Evolutionary conservation across 2,797 vertebrate genomes (phyloP), one percentile per base, ranked within the genome.

Genomic region (Phrynocephalus forsythii): DNA sequence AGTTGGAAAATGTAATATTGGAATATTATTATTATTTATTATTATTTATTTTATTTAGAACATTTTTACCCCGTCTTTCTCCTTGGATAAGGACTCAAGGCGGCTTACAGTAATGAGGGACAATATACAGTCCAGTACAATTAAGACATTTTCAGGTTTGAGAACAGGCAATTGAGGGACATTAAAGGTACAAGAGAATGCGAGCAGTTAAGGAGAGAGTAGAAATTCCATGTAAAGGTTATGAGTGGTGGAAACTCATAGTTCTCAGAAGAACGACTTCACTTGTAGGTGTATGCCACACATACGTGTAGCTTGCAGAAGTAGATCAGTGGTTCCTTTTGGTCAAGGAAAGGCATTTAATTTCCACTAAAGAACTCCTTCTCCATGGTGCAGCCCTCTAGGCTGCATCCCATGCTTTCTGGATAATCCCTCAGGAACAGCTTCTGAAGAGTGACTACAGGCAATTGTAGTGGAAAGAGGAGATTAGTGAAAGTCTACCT

Each of bases 271-370:
- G 48, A 60, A 33, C 3, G 33, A 6, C 22, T 0, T 67, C 0
- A 52, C 20, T 52, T 60, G 28, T 76, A 81, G 73, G 3, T 60
- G 1, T 8, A 79, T 44, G 87, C 24, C 88, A 86, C 83, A 78
- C 30, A 2, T 83, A 4, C 33, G 52, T 84, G 80, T 4, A 56
- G 77, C 24, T 8, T 2, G 33, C 50, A 1, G 33, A 90, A 56
- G 48, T 86, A 78, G 79, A 88, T 28, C 90, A 83, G 2, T 26
- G 52, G 33, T 87, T 24, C 9, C 3, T n/a, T 60, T 83, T 18
- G 20, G 30, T 6, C 16, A 72, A 83, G 22, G n/a, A 22, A 73
- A 22, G 20, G 1, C 22, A 83, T 20, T 66, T 18, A 10, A 48
- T n/a, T 82, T n/a, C 66, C 24, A 44, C 38, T 24, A 48, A 8